These are phyloP conservation scores for Scatophagus argus DNA, from an alignment of 2,113 vertebrate species.

Conservation along the genomic window DNA sequence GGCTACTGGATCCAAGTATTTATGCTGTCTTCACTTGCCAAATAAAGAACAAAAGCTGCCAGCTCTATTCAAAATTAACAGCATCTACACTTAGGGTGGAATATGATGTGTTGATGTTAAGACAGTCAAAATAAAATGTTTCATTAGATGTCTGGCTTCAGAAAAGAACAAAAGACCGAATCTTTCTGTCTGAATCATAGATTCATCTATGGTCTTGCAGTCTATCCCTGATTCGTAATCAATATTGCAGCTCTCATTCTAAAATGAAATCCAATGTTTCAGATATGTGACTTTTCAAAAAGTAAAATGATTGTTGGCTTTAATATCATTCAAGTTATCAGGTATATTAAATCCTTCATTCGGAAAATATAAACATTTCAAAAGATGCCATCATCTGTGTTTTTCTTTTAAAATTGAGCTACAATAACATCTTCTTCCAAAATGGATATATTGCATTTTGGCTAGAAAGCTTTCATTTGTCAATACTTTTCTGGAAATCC, in stretches of 20 bases:
- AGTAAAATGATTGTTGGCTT: slow-evolving; percentile 25
- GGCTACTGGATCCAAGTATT: slow-evolving; percentile 10
- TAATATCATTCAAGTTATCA: neutral
- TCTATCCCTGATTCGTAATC: slow-evolving; percentile 3
- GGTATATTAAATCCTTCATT: neutral
- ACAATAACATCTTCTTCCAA: slow-evolving; percentile 15
- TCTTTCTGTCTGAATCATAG: neutral
- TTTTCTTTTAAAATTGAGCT: slow-evolving; percentile 11
- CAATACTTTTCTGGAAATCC: slow-evolving; percentile 45
- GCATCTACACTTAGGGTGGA: neutral
- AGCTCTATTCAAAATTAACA: neutral
- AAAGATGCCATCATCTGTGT: neutral
- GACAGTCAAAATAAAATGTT: neutral
- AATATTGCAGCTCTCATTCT: slow-evolving; percentile 10
- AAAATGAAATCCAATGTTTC: neutral
- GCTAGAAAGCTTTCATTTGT: slow-evolving; percentile 47
- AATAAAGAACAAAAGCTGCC: slow-evolving; percentile 1
- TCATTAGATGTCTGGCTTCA: slow-evolving; percentile 7
- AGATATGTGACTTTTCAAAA: slow-evolving; percentile 7
- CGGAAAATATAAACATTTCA: slow-evolving; percentile 6
- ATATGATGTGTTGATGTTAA: neutral
- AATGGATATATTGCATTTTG: slow-evolving; percentile 54
- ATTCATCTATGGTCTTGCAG: neutral
- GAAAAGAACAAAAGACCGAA: neutral
- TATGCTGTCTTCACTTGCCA: neutral